Percentiles rank a stretch among this genome's conserved stretches.
These are phyloP conservation scores for Pseudorectes ferrugineus DNA, from an alignment of 2,113 vertebrate species.

Conservation along the genomic window DNA sequence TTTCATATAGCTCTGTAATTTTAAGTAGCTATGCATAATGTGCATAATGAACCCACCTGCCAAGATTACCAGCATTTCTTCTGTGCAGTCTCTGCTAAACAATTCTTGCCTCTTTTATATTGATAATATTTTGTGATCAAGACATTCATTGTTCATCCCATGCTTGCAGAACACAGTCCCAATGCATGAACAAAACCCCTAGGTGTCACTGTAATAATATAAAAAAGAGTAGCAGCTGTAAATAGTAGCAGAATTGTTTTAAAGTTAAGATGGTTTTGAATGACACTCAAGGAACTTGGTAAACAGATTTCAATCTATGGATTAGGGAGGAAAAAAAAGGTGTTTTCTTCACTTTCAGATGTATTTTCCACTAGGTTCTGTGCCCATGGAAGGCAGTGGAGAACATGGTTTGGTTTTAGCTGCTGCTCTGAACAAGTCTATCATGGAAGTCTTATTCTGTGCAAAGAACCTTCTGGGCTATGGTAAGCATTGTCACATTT, in stretches of 20 bases:
- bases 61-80: neutral
- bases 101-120: neutral
- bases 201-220: neutral
- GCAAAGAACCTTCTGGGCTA: neutral
- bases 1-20: too few species aligned
- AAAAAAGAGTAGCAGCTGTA: neutral
- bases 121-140: neutral
- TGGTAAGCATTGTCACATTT: neutral
- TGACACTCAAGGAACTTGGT: neutral
- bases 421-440: neutral
- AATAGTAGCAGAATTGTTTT: neutral
- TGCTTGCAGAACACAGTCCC: neutral
- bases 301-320: neutral
- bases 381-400: neutral
- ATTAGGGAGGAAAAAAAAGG: neutral
- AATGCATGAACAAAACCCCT: neutral
- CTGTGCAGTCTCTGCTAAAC: too few species aligned
- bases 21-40: neutral
- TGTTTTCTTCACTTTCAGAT: neutral
- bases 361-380: neutral
- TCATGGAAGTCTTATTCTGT: neutral
- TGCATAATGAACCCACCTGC: neutral
- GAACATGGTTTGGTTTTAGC: neutral
- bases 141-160: neutral
- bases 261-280: neutral